These are phyloP conservation scores for Leptestheria dahalacensis DNA, from an alignment of 1,140 invertebrate genomes.

Conservation along the genomic window DNA sequence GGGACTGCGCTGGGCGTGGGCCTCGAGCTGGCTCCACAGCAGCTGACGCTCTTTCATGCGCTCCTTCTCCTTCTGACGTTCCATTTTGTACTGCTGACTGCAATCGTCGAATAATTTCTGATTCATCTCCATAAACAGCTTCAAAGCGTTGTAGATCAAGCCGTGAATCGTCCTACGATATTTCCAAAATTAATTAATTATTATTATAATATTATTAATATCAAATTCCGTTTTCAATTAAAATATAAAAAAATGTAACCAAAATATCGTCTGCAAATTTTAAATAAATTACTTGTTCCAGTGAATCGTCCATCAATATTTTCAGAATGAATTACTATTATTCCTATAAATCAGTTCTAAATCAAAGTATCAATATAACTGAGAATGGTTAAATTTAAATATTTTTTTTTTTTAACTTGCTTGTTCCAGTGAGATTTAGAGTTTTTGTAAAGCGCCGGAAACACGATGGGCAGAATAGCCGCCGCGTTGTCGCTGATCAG, in stretches of 20 bases:
- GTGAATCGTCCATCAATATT: too few relatives aligned
- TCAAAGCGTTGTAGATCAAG: slow-evolving; percentile 96
- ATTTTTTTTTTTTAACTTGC: slow-evolving; percentile 40
- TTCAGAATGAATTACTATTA: too few relatives aligned
- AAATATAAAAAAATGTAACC: too few relatives aligned
- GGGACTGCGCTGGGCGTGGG: slow-evolving; percentile 47
- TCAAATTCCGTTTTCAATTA: too few relatives aligned
- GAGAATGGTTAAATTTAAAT: slow-evolving; percentile 20
- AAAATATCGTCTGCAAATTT: background rate
- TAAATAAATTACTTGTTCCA: background rate
- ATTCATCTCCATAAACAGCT: slow-evolving; percentile 99
- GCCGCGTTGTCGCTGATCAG: slow-evolving; percentile 88
- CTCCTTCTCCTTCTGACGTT: slow-evolving; percentile 67
- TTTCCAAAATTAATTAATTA: slow-evolving; percentile 14
- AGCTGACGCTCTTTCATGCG: slow-evolving; percentile 61
- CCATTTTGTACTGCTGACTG: slow-evolving; percentile 85
- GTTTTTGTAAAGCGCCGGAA: slow-evolving; percentile 89
- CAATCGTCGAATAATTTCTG: slow-evolving; percentile 97
- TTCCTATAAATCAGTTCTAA: too few relatives aligned
- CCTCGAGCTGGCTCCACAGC: slow-evolving; percentile 62
- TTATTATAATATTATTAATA: slow-evolving; percentile 10
- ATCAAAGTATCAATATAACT: too few relatives aligned
- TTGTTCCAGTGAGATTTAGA: slow-evolving; percentile 80
- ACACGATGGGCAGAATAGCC: slow-evolving; percentile 84
- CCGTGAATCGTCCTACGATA: slow-evolving; percentile 79